These are phyloP conservation scores for Oedothorax gibbosus DNA, from an alignment of 1,140 invertebrate species.

Conservation along the genomic window DNA sequence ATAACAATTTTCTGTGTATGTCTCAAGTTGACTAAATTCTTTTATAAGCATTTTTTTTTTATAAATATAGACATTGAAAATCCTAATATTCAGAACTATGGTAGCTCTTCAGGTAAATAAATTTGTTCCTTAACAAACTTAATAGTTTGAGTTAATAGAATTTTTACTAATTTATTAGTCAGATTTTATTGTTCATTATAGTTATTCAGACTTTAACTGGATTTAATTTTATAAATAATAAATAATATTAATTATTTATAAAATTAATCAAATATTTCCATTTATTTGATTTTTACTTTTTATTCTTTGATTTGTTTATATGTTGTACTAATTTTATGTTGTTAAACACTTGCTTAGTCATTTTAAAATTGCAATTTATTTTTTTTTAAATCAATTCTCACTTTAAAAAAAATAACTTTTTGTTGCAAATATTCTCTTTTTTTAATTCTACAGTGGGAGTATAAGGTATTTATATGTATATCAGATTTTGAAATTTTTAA, in stretches of 20 bases:
- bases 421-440: neutral
- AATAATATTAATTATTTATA: no score
- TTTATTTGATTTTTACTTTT: neutral
- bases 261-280: neutral
- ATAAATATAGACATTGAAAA: constrained; percentile 31
- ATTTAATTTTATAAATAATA: neutral
- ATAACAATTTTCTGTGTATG: no score
- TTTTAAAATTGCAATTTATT: neutral
- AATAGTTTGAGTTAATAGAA: constrained; percentile 2
- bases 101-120: constrained; percentile 27
- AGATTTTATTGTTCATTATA: neutral
- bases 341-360: neutral
- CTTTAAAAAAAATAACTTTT: neutral
- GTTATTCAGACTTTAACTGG: neutral
- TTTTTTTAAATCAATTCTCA: neutral
- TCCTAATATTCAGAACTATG: constrained; percentile 28
- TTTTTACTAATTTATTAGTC: neutral
- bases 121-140: neutral
- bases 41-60: constrained; percentile 10
- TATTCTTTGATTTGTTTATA: neutral
- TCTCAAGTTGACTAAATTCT: neutral
- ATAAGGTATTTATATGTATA: no score
- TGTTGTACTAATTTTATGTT: neutral
- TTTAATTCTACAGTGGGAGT: no score
- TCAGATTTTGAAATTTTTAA: no score